Conservation (phyloP, 2,888 invertebrate genomes). For the Scrobipalpa costella region DNA sequence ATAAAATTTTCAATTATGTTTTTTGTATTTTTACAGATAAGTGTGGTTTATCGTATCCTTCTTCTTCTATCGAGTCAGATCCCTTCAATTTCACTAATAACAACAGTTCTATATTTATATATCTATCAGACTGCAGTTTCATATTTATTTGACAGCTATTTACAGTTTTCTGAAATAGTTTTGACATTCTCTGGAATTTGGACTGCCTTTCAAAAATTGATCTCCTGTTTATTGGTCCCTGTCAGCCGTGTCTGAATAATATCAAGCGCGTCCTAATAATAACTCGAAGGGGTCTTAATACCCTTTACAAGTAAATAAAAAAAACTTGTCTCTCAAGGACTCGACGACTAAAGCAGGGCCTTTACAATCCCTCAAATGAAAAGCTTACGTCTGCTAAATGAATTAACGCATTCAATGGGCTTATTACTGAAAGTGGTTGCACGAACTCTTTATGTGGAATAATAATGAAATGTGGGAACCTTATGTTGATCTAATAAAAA, state of each 20-base stretch:
- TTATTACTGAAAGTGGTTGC: conserved; percentile 52
- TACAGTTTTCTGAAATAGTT: too few species aligned
- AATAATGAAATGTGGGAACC: not conserved
- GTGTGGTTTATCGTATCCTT: too few species aligned
- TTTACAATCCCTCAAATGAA: conserved; percentile 26
- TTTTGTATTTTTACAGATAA: too few species aligned
- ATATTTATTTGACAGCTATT: too few species aligned
- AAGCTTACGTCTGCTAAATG: conserved; percentile 24
- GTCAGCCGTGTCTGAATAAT: not conserved
- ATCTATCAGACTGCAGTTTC: too few species aligned
- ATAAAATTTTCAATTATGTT: too few species aligned
- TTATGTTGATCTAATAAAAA: too few species aligned
- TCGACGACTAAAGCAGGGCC: conserved; percentile 23
- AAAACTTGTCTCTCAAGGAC: conserved; percentile 12
- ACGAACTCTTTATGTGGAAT: conserved; percentile 14
- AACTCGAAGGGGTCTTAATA: conserved; percentile 8
- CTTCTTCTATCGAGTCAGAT: too few species aligned
- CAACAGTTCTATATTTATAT: too few species aligned
- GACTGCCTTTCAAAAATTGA: not conserved
- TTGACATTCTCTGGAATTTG: not conserved
- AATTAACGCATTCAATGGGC: conserved; percentile 51
- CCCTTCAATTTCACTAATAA: too few species aligned
- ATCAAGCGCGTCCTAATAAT: conserved; percentile 12
- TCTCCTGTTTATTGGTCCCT: not conserved
- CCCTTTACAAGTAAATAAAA: conserved; percentile 5